A percentile compares a stretch with the other conserved stretches of the same genome.
These are phyloP conservation scores for Cossypha polioptera DNA, from an alignment of 2,797 vertebrate species.

Conservation along the genomic window DNA sequence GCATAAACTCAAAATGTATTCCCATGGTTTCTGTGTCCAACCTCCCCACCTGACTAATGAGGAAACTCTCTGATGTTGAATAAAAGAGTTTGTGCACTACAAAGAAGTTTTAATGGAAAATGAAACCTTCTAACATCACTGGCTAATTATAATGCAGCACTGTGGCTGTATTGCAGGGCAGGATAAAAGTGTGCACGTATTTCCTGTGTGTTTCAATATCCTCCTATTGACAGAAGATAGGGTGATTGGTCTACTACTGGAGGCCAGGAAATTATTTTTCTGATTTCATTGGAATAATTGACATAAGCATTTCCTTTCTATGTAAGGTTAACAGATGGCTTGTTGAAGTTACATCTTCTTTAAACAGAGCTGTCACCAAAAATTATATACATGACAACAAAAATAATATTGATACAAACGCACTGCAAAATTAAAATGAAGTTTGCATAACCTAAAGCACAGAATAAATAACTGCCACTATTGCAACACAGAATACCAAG, in stretches of 20 bases:
- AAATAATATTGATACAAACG: conserved; percentile 71
- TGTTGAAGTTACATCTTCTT: conserved; percentile 56
- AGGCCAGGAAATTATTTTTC: conserved; percentile 87
- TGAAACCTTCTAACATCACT: conserved; percentile 63
- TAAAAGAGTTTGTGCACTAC: neutral
- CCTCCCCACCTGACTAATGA: neutral
- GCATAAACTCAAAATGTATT: neutral
- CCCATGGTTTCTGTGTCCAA: neutral
- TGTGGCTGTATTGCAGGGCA: neutral
- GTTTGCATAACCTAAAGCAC: neutral
- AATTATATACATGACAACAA: conserved; percentile 30
- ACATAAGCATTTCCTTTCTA: conserved; percentile 71
- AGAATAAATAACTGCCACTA: neutral
- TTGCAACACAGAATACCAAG: neutral
- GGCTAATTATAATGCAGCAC: conserved; percentile 46
- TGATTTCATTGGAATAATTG: conserved; percentile 82
- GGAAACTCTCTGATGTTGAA: conserved; percentile 48
- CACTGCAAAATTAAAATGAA: conserved; percentile 38
- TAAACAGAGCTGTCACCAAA: conserved; percentile 52
- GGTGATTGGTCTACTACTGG: conserved; percentile 59
- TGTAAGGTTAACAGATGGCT: conserved; percentile 75
- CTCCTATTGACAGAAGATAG: conserved; percentile 90
- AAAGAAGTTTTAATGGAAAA: neutral
- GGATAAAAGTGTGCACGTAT: conserved; percentile 34
- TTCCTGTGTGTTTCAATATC: conserved; percentile 82